phyloP scores from a whole-genome alignment of 2,797 vertebrate species.

The Molossus molossus region DNA sequence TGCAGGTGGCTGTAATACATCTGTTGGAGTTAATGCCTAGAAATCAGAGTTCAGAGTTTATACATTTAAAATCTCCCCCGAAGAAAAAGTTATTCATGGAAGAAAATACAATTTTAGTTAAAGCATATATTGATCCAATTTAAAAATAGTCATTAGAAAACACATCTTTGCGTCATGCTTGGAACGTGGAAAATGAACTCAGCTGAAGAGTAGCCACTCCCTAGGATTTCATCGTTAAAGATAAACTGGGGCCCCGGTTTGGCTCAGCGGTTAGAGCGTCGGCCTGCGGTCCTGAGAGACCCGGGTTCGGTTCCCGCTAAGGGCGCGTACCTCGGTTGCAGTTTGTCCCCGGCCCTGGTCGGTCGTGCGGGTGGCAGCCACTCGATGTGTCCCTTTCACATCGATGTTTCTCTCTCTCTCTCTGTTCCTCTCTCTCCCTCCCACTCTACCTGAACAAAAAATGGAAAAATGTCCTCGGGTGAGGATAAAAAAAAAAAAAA shows the following conservation, averaged over 20 bases:
- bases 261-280: no score
- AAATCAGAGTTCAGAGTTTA: slow-evolving; percentile 4
- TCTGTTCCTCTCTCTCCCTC: no score
- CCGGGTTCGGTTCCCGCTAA: no score
- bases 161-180: background rate
- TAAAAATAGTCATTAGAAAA: background rate
- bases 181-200: background rate
- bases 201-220: background rate
- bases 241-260: background rate
- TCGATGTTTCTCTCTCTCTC: no score
- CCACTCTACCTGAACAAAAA: no score
- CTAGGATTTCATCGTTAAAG: slow-evolving; percentile 13
- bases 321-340: no score
- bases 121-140: background rate
- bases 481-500: no score
- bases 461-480: no score
- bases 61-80: background rate
- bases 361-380: no score
- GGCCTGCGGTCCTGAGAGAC: no score
- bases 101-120: slow-evolving; percentile 17
- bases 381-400: no score
- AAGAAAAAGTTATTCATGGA: background rate
- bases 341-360: no score
- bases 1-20: background rate
- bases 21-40: background rate